These are phyloP conservation scores for Ictalurus furcatus DNA, from an alignment of 2,113 vertebrate genomes.

Conservation along the genomic window DNA sequence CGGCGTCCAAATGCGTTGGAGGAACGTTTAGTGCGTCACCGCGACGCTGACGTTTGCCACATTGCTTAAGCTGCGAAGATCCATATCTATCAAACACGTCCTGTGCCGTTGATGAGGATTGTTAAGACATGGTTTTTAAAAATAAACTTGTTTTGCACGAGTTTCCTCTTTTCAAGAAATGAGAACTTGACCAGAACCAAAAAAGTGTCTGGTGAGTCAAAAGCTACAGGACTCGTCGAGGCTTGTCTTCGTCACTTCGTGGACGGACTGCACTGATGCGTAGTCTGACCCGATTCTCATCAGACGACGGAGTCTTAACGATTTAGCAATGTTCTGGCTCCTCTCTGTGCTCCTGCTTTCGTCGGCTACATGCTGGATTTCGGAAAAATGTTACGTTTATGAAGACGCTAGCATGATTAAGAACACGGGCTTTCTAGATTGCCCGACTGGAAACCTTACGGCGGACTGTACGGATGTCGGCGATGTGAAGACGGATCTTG, in stretches of 20 bases:
- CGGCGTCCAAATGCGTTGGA: neutral
- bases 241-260: neutral
- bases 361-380: neutral
- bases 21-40: neutral
- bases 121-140: neutral
- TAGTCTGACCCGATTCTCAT: neutral
- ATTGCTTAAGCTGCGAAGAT: neutral
- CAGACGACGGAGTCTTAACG: neutral
- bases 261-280: neutral
- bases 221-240: neutral
- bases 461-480: neutral
- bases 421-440: accelerated
- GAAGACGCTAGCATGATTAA: no score
- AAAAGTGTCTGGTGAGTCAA: neutral
- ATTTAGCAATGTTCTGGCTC: neutral
- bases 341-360: neutral
- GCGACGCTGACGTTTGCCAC: neutral
- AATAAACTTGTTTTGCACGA: neutral
- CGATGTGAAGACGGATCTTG: neutral
- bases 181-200: neutral
- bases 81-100: neutral
- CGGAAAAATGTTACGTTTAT: neutral
- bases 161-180: neutral
- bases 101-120: neutral
- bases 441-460: neutral